Conservation (phyloP, 2,888 invertebrate species). For the Lobophora halterata region DNA sequence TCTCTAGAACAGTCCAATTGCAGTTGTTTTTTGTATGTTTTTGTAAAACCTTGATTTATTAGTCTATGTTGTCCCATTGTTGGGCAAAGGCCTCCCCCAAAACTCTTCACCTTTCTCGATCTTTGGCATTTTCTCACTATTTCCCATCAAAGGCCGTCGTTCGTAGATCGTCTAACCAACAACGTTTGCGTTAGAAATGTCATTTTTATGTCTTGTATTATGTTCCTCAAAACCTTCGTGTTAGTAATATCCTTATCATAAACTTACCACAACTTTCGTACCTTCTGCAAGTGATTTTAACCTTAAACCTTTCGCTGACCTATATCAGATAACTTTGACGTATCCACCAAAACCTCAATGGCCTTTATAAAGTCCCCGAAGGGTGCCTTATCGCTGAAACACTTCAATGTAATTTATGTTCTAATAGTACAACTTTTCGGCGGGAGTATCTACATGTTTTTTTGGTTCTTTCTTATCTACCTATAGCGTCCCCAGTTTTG, state of each 20-base stretch:
- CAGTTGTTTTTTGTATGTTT: too few relatives aligned
- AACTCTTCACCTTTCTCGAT: too few relatives aligned
- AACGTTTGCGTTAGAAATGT: too few relatives aligned
- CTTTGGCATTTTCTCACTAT: too few relatives aligned
- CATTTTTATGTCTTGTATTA: too few relatives aligned
- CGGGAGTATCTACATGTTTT: constrained; percentile 43
- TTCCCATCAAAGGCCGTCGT: too few relatives aligned
- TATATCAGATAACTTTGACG: constrained; percentile 71
- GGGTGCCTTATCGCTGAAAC: constrained; percentile 67
- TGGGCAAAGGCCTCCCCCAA: too few relatives aligned
- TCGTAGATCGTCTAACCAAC: too few relatives aligned
- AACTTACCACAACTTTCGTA: constrained; percentile 52
- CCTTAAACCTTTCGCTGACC: constrained; percentile 59
- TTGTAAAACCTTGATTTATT: too few relatives aligned
- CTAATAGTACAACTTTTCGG: constrained; percentile 39
- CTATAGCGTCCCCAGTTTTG: constrained; percentile 34
- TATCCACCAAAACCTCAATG: constrained; percentile 51
- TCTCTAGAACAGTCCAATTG: too few relatives aligned
- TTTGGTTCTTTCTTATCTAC: constrained; percentile 45
- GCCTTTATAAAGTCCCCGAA: constrained; percentile 52
- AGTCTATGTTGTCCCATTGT: too few relatives aligned
- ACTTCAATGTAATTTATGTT: constrained; percentile 72
- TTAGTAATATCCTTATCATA: constrained; percentile 47
- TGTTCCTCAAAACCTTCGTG: background rate
- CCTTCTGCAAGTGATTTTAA: constrained; percentile 67